Conservation (phyloP, 92 coral and sea anemone species). For the Siderastrea radians region DNA sequence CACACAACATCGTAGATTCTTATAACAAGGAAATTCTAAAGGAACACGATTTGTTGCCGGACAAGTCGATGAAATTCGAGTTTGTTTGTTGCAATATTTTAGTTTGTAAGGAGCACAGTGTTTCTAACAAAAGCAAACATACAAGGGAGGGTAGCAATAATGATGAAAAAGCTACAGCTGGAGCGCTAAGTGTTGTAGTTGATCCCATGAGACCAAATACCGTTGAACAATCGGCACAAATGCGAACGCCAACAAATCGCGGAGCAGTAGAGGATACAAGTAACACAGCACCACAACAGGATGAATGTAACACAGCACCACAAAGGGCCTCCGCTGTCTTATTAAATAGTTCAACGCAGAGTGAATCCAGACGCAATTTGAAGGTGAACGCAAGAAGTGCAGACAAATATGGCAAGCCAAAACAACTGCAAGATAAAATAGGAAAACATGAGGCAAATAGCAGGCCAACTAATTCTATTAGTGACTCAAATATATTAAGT, state of each 20-base stretch:
- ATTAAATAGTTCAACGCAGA: background rate
- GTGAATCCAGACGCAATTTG: background rate
- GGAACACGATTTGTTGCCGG: constrained; percentile 33
- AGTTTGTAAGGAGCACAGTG: background rate
- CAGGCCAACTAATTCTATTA: background rate
- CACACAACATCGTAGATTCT: constrained; percentile 35
- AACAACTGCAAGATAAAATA: background rate
- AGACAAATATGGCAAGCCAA: background rate
- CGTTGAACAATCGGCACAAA: background rate
- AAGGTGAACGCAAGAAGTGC: background rate
- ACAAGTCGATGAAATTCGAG: constrained; percentile 6
- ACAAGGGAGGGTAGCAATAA: no score
- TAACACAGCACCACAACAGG: background rate
- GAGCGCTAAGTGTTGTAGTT: background rate
- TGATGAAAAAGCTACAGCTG: background rate
- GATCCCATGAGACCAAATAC: background rate
- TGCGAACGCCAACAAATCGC: background rate
- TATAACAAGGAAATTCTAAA: constrained; percentile 56
- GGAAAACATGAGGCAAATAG: background rate
- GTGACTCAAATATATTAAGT: background rate
- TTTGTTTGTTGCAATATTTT: constrained; percentile 25
- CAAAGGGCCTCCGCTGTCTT: background rate
- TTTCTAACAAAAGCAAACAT: background rate
- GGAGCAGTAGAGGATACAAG: background rate
- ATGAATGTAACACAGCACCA: background rate